phyloP scores from a whole-genome alignment of 2,888 invertebrate species.

The Esperia sulphurella region DNA sequence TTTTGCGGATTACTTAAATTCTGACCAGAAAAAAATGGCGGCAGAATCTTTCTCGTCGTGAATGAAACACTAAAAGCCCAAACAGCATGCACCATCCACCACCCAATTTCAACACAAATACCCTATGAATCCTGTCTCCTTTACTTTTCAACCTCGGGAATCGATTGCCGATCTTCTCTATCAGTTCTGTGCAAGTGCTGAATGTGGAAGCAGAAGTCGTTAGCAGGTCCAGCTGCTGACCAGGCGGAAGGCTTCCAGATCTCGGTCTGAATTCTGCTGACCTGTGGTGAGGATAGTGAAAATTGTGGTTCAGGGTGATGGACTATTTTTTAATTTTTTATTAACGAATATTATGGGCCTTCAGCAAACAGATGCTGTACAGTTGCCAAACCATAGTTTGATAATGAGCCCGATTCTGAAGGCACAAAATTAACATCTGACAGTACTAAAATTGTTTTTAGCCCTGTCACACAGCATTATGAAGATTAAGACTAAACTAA shows the following conservation, averaged over 20 bases:
- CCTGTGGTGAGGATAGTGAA: constrained; percentile 1
- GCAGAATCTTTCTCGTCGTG: background rate
- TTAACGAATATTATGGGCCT: no score
- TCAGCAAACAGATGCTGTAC: no score
- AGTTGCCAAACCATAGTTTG: no score
- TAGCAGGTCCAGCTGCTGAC: constrained; percentile 31
- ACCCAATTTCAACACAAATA: constrained; percentile 40
- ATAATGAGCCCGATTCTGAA: no score
- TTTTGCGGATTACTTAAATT: no score
- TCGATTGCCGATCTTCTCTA: constrained; percentile 72
- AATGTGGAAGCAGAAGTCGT: constrained; percentile 23
- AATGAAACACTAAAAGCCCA: background rate
- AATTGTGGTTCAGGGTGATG: background rate
- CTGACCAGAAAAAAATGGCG: background rate
- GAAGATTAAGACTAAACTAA: no score
- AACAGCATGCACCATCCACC: constrained; percentile 16
- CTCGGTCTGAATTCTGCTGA: constrained; percentile 44
- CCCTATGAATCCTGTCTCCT: constrained; percentile 81
- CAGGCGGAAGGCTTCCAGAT: constrained; percentile 62
- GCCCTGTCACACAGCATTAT: no score
- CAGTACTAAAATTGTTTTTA: no score
- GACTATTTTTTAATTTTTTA: no score
- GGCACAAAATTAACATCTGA: no score
- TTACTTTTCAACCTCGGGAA: constrained; percentile 73
- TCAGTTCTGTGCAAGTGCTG: constrained; percentile 55